Conservation (phyloP, 2,113 vertebrate genomes). For the Nettapus auritus region DNA sequence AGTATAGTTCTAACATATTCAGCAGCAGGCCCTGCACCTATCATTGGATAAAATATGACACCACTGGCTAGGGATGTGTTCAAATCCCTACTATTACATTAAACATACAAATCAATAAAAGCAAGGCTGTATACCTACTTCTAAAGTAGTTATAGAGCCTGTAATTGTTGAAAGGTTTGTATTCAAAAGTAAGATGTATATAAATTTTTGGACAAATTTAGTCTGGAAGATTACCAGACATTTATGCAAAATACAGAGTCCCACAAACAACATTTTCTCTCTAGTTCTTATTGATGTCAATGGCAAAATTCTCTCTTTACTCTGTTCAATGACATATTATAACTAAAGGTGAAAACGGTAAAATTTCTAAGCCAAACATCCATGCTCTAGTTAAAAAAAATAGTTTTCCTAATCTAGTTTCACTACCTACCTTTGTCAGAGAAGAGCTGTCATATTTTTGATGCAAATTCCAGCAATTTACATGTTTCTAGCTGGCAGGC, state of each 20-base stretch:
- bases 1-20: neutral
- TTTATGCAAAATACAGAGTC: neutral
- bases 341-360: neutral
- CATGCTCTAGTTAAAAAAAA: neutral
- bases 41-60: neutral
- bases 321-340: neutral
- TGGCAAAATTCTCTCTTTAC: neutral
- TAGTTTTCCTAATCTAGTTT: slow-evolving; percentile 26
- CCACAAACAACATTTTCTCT: neutral
- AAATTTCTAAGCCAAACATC: neutral
- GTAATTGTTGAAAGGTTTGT: neutral
- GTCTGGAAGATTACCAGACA: neutral
- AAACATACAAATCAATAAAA: slow-evolving; percentile 4
- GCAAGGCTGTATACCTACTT: neutral
- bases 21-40: neutral
- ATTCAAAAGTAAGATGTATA: neutral
- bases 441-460: slow-evolving; percentile 56
- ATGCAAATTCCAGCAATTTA: slow-evolving; percentile 64
- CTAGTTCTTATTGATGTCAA: neutral
- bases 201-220: slow-evolving; percentile 9
- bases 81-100: neutral
- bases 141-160: neutral
- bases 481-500: slow-evolving; percentile 33
- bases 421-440: slow-evolving; percentile 63
- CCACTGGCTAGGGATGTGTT: neutral